Evolutionary conservation across 1,140 invertebrate genomes (phyloP).

Genomic region (Drosophila azteca): DNA sequence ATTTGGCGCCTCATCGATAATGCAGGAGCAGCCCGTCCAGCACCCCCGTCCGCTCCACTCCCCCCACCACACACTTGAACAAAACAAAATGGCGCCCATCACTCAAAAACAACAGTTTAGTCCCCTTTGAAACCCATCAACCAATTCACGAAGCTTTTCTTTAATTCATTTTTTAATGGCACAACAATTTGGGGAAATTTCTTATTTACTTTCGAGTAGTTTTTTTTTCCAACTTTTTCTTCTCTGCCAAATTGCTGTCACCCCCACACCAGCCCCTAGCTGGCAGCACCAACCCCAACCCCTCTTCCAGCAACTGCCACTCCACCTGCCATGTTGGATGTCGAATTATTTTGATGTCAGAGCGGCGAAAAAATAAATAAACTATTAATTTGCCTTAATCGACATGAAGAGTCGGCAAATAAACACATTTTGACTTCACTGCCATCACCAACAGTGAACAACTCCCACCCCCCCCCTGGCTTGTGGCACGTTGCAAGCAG

Average conservation of each 20-base stretch:
- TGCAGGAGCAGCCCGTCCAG: conserved; percentile 32
- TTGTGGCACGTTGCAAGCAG: too few species aligned
- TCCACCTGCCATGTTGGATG: conserved; percentile 65
- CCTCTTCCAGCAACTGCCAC: conserved; percentile 2
- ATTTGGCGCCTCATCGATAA: conserved; percentile 77
- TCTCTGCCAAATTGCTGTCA: not conserved
- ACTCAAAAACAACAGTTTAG: conserved; percentile 34
- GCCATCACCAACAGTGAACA: too few species aligned
- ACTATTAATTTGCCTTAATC: conserved; percentile 79
- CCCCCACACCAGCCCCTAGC: too few species aligned
- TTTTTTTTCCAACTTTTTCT: conserved; percentile 34
- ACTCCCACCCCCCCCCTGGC: too few species aligned
- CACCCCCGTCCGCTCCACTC: not conserved
- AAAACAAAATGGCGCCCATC: conserved; percentile 72
- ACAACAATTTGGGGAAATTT: conserved; percentile 55
- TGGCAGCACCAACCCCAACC: not conserved
- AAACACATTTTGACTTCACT: conserved; percentile 17
- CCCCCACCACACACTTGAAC: not conserved
- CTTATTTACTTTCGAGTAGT: conserved; percentile 69
- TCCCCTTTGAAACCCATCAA: not conserved
- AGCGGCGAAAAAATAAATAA: conserved; percentile 70
- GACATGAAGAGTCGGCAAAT: conserved; percentile 54
- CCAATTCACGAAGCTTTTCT: conserved; percentile 19
- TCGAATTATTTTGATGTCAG: conserved; percentile 79
- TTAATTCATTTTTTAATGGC: conserved; percentile 77